A percentile compares a stretch with the other conserved stretches of the same genome.
phyloP scores from a whole-genome alignment of 92 coral and sea anemone genomes.

The Blastomussa wellsi region DNA sequence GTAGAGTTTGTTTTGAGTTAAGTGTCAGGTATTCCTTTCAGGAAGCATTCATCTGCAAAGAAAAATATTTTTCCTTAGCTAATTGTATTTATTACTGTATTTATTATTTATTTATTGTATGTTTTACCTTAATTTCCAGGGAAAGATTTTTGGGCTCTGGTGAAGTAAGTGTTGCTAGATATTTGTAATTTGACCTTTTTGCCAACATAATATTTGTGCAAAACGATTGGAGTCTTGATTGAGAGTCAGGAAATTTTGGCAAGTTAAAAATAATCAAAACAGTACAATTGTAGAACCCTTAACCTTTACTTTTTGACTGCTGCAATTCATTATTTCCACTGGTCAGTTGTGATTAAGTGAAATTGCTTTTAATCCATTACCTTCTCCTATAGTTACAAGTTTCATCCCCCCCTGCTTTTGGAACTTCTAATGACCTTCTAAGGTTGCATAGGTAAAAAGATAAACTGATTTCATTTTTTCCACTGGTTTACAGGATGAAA shows the following conservation, averaged over 20 bases:
- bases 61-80: too few species aligned
- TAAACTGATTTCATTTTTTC: background rate
- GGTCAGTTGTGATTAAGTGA: background rate
- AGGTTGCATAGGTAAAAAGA: too few species aligned
- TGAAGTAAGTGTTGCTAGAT: slow-evolving; percentile 20
- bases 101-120: too few species aligned
- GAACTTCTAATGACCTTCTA: too few species aligned
- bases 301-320: background rate
- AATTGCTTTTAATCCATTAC: background rate
- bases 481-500: background rate
- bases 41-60: too few species aligned
- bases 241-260: background rate
- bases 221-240: too few species aligned
- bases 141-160: background rate
- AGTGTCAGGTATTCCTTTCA: too few species aligned
- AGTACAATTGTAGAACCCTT: background rate
- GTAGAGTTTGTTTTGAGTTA: too few species aligned
- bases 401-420: background rate
- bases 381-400: background rate
- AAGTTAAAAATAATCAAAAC: background rate
- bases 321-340: background rate
- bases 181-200: background rate
- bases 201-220: background rate
- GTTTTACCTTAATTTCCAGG: background rate
- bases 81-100: too few species aligned